Conservation (phyloP, 2,888 invertebrate species). For the Microctonus aethiopoides region DNA sequence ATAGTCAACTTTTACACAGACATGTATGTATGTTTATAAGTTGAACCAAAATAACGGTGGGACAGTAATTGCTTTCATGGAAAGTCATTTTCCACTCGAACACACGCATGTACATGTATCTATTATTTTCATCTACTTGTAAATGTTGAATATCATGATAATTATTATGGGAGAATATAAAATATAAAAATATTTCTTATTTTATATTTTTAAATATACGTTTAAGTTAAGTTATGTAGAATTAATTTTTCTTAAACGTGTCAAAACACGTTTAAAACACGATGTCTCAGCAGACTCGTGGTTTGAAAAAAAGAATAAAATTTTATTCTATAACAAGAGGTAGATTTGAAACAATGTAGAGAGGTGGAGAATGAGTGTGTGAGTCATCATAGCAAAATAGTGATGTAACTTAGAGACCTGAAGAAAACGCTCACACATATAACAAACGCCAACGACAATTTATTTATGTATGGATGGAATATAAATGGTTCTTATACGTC, state of each 20-base stretch:
- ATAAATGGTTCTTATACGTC: no score
- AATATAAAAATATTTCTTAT: neutral
- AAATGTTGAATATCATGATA: neutral
- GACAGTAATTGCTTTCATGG: slow-evolving; percentile 57
- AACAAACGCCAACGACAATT: neutral
- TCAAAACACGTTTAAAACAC: neutral
- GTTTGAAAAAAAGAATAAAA: neutral
- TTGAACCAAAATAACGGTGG: slow-evolving; percentile 51
- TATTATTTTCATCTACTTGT: neutral
- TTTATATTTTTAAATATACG: neutral
- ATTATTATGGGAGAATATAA: neutral
- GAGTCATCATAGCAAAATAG: neutral
- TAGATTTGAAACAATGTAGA: neutral
- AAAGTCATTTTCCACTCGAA: slow-evolving; percentile 55
- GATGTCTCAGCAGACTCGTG: neutral
- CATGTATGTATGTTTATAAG: slow-evolving; percentile 13
- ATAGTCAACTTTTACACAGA: slow-evolving; percentile 15
- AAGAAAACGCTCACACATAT: neutral
- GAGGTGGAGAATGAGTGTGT: neutral
- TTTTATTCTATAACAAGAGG: neutral
- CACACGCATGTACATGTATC: slow-evolving; percentile 16
- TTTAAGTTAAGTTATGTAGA: neutral
- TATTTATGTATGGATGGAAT: neutral
- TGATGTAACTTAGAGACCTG: slow-evolving; percentile 6
- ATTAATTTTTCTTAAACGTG: neutral